Base-by-base conservation (phyloP, 1,140 invertebrate species). In the Euborellia annulipes region DNA sequence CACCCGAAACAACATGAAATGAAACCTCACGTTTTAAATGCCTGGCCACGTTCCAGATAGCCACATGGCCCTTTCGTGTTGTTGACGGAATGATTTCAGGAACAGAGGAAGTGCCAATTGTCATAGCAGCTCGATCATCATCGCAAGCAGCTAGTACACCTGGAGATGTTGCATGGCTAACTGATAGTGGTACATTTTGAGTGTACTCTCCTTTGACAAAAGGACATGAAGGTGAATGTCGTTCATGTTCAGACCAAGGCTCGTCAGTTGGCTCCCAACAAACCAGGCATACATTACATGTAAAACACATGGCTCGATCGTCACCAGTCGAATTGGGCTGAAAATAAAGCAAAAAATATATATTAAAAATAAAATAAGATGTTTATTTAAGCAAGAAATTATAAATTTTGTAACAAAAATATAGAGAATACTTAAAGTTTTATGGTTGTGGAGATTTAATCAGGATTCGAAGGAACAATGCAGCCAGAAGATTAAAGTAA, bases 241-340 rank as follows among this genome's bases (percentile, higher is more conserved):
- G 69, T 62, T 92, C 89, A 58, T 94, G 89, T 61, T 95, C 89
- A 52, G 89, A 90, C 72, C 72, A 94, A 0, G 90, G 91, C 62
- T 94, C 89, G 67, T 94, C 90, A 0, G 85, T 90, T 46, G 88
- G 85, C 64, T 95, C 91, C 91, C 91, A 95, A 65, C 84, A 91
- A 1, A 94, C 87, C 3, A 94, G 69, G 57, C 87, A 92, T 2
- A 93, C 84, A 54, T 80, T 85, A 62, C 91, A 95, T 0, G 85
- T 89, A 60, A 94, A 95, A 60, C 91, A 95, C 80, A 94, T 88
- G 1, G 88, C 88, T 48, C 89, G 69, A 62, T 95, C 91, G 59
- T 92, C 87, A 2, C 87, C 87, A 18, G 76, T 78, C 6, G 80
- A 70, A 47, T 85, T 89, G 0, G 89, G 89, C 57, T 92, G 85